Conservation (phyloP, 2,797 vertebrate genomes). For the Schizopygopsis pylzovi region DNA sequence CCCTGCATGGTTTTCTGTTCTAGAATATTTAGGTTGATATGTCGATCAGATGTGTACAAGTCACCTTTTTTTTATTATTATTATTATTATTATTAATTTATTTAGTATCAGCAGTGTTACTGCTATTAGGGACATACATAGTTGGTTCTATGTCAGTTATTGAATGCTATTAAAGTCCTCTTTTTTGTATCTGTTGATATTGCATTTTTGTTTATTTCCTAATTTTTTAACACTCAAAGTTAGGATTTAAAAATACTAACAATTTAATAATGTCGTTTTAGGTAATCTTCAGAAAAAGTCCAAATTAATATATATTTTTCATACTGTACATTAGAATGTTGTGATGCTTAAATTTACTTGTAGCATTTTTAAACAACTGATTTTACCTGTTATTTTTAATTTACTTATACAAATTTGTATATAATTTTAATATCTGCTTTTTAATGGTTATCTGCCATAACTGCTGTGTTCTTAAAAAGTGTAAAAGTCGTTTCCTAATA, state of each 20-base stretch:
- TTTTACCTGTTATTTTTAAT: background rate
- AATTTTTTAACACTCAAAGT: background rate
- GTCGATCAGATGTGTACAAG: slow-evolving; percentile 34
- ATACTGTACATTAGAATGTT: background rate
- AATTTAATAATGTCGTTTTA: background rate
- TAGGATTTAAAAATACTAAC: background rate
- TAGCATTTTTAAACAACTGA: background rate
- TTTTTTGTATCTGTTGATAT: background rate
- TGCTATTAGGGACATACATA: background rate
- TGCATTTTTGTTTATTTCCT: background rate
- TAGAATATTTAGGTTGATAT: slow-evolving; percentile 21
- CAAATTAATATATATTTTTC: background rate
- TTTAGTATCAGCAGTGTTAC: background rate
- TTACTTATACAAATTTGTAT: background rate
- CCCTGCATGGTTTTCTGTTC: background rate
- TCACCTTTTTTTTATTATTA: background rate
- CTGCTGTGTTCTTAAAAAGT: background rate
- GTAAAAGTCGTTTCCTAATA: background rate
- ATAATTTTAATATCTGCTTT: background rate
- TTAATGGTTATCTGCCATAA: background rate
- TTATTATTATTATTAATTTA: background rate
- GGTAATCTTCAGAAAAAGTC: background rate
- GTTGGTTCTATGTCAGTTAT: background rate
- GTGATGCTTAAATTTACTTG: background rate
- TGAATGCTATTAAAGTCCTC: background rate